A percentile compares a stretch with the other conserved stretches of the same genome.
Conservation (phyloP, 2,888 invertebrate genomes). For the Agonopterix arenella region DNA sequence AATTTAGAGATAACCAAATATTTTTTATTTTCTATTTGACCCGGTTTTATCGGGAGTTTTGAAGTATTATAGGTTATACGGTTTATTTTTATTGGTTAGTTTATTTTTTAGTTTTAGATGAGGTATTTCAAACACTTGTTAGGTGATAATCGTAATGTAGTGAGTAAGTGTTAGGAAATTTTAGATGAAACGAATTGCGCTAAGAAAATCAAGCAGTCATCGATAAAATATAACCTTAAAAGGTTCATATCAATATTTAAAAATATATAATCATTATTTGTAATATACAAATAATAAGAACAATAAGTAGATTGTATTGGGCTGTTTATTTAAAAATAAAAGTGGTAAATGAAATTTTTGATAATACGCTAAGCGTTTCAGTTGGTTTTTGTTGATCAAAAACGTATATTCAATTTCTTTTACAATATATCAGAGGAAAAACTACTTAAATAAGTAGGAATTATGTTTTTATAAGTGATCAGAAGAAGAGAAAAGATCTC, state of each 20-base stretch:
- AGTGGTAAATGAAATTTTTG: conserved; percentile 15
- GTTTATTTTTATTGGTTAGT: conserved; percentile 20
- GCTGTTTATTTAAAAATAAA: conserved; percentile 33
- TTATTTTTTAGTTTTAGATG: conserved; percentile 30
- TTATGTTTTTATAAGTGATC: no score
- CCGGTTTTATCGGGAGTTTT: conserved; percentile 69
- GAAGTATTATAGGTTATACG: conserved; percentile 70
- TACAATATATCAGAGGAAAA: no score
- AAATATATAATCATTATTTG: conserved; percentile 68
- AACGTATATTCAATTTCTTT: no score
- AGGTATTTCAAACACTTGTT: conserved; percentile 47
- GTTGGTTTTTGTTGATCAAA: conserved; percentile 16
- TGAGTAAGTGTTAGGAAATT: conserved; percentile 44
- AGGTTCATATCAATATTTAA: conserved; percentile 76
- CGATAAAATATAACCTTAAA: conserved; percentile 64
- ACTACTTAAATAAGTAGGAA: no score
- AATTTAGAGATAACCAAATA: conserved; percentile 60
- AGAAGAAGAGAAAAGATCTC: no score
- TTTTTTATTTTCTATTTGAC: conserved; percentile 42
- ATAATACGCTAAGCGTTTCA: conserved; percentile 60
- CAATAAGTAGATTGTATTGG: conserved; percentile 69
- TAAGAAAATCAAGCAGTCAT: conserved; percentile 44
- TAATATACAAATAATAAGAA: conserved; percentile 59
- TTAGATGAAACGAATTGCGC: conserved; percentile 46
- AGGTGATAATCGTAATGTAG: conserved; percentile 43